phyloP scores from a whole-genome alignment of 2,113 vertebrate genomes.

The Gallinago media region DNA sequence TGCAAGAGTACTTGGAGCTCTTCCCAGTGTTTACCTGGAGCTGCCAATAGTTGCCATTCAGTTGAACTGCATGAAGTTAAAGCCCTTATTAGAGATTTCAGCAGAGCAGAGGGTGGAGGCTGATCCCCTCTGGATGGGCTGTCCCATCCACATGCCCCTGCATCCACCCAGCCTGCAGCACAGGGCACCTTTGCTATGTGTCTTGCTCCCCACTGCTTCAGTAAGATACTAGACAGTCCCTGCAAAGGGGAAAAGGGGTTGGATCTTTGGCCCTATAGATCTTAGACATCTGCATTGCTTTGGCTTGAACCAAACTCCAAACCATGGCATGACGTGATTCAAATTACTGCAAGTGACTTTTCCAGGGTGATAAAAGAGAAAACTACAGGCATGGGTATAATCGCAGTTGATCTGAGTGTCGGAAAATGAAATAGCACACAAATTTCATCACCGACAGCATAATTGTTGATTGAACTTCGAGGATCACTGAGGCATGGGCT shows the following conservation, averaged over 20 bases:
- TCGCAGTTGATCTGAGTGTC: background rate
- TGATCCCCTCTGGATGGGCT: background rate
- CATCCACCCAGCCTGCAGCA: background rate
- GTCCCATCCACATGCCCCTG: background rate
- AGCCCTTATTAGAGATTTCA: background rate
- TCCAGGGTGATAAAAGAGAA: background rate
- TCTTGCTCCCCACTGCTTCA: background rate
- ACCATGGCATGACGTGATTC: background rate
- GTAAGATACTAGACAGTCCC: background rate
- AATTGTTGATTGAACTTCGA: background rate
- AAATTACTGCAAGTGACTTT: background rate
- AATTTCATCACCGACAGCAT: background rate
- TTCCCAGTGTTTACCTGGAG: conserved; percentile 1
- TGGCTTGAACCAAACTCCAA: background rate
- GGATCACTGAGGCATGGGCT: background rate
- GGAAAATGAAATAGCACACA: background rate
- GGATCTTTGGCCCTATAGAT: background rate
- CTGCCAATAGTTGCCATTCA: background rate
- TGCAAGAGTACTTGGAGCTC: background rate
- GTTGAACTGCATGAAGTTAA: background rate
- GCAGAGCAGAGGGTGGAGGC: background rate
- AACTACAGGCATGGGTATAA: background rate
- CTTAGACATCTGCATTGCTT: background rate
- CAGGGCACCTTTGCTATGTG: background rate
- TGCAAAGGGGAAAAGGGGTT: background rate